Evolutionary conservation across 2,888 invertebrate genomes (phyloP).

Genomic region (Philhelius pedissequus): DNA sequence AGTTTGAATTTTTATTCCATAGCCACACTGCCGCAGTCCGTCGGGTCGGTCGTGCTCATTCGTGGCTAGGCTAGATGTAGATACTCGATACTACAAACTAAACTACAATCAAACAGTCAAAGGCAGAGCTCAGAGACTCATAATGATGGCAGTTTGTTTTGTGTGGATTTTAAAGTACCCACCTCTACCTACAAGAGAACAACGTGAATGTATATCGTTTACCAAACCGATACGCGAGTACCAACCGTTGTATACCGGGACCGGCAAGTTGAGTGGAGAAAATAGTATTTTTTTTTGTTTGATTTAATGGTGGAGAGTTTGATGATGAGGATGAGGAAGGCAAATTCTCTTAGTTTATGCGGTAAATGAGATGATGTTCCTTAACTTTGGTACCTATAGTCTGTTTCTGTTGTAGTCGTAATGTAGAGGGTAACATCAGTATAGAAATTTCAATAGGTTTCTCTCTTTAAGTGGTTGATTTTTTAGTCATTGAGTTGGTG

Average conservation of each 20-base stretch:
- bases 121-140: background rate
- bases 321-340: background rate
- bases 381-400: background rate
- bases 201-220: background rate
- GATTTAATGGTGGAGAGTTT: background rate
- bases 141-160: conserved; percentile 6
- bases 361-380: background rate
- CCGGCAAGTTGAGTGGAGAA: conserved; percentile 9
- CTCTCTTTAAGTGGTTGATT: conserved; percentile 51
- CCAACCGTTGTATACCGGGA: background rate
- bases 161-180: background rate
- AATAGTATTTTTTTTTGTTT: background rate
- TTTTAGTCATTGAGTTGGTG: conserved; percentile 19
- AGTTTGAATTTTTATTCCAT: conserved; percentile 26
- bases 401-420: too few species aligned
- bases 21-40: background rate
- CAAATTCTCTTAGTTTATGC: background rate
- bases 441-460: conserved; percentile 13
- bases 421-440: background rate
- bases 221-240: background rate
- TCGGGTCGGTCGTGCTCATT: background rate
- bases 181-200: background rate
- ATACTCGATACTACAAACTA: too few species aligned
- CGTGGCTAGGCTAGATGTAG: background rate
- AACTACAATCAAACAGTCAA: background rate